phyloP scores from a whole-genome alignment of 2,888 invertebrate genomes.

The Synergus japonicus region DNA sequence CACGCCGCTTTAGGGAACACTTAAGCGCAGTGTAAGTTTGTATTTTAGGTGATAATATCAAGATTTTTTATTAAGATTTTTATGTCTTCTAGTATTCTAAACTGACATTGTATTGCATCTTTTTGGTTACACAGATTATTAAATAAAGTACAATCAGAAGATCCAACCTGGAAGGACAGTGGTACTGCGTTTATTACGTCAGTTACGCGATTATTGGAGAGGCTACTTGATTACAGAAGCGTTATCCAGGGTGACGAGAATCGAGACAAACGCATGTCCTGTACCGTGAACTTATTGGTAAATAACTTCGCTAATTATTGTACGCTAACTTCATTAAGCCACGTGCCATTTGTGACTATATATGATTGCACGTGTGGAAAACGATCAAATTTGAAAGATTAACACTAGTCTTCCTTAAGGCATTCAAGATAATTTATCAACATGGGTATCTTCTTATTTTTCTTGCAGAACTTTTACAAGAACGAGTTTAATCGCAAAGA shows the following conservation, averaged over 20 bases:
- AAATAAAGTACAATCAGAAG: slow-evolving; percentile 90
- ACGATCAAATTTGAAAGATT: slow-evolving; percentile 8
- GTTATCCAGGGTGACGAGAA: slow-evolving; percentile 98
- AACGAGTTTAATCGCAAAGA: slow-evolving; percentile 96
- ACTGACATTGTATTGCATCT: slow-evolving; percentile 2
- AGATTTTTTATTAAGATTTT: slow-evolving; percentile 2
- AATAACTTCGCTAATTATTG: slow-evolving; percentile 66
- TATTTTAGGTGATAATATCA: slow-evolving; percentile 41
- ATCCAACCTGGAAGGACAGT: slow-evolving; percentile 94
- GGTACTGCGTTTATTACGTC: slow-evolving; percentile 95
- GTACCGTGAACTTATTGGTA: slow-evolving; percentile 95
- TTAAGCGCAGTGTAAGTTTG: slow-evolving; percentile 94
- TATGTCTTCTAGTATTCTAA: slow-evolving; percentile 11
- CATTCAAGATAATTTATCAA: background rate
- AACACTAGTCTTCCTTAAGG: slow-evolving; percentile 23
- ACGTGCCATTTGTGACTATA: slow-evolving; percentile 31
- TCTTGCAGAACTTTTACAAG: slow-evolving; percentile 93
- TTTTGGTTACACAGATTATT: slow-evolving; percentile 81
- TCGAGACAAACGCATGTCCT: slow-evolving; percentile 96
- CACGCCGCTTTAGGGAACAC: slow-evolving; percentile 86
- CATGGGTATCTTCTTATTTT: slow-evolving; percentile 61
- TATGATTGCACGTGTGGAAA: background rate
- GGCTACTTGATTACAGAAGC: slow-evolving; percentile 94
- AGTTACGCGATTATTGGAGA: slow-evolving; percentile 91
- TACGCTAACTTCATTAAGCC: slow-evolving; percentile 51